Percentiles rank a stretch among this genome's conserved stretches.
phyloP scores from a whole-genome alignment of 2,797 vertebrate genomes.

The Hemibagrus guttatus region DNA sequence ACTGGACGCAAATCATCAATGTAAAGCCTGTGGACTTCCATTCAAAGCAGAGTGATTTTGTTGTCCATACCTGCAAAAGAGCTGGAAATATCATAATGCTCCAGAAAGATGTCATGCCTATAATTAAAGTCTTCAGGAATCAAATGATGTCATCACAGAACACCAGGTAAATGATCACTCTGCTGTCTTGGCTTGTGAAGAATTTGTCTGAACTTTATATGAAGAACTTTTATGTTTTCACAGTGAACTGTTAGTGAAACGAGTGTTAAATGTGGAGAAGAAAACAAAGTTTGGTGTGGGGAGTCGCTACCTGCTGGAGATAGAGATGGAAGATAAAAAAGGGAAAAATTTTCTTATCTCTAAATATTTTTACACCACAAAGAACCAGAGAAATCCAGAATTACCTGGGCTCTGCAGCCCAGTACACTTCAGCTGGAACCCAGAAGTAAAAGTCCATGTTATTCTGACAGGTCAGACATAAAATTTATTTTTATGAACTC shows the following conservation, averaged over 20 bases:
- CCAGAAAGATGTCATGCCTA: slow-evolving; percentile 72
- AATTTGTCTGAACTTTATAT: neutral
- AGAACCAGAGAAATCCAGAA: accelerated
- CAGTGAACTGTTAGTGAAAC: slow-evolving; percentile 62
- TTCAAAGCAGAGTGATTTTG: slow-evolving; percentile 72
- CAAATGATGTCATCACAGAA: slow-evolving; percentile 63
- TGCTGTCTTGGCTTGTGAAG: neutral
- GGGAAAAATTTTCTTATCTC: slow-evolving; percentile 70
- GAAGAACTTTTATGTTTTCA: neutral
- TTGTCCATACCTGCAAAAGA: slow-evolving; percentile 77
- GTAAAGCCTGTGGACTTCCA: slow-evolving; percentile 74
- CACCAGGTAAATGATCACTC: slow-evolving; percentile 27
- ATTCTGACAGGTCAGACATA: slow-evolving; percentile 75
- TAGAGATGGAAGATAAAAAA: slow-evolving; percentile 76
- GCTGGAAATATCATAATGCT: slow-evolving; percentile 79
- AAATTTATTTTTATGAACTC: neutral
- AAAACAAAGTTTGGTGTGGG: slow-evolving; percentile 72
- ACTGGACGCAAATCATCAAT: slow-evolving; percentile 79
- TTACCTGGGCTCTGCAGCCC: slow-evolving; percentile 77
- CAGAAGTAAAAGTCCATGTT: slow-evolving; percentile 73
- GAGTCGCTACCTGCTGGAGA: slow-evolving; percentile 80
- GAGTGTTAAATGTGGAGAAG: slow-evolving; percentile 78
- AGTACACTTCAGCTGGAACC: slow-evolving; percentile 76
- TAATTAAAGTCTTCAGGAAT: slow-evolving; percentile 73
- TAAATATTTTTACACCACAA: slow-evolving; percentile 68